Evolutionary conservation across 2,797 vertebrate genomes (phyloP).

Genomic region (Anolis apletophallus): DNA sequence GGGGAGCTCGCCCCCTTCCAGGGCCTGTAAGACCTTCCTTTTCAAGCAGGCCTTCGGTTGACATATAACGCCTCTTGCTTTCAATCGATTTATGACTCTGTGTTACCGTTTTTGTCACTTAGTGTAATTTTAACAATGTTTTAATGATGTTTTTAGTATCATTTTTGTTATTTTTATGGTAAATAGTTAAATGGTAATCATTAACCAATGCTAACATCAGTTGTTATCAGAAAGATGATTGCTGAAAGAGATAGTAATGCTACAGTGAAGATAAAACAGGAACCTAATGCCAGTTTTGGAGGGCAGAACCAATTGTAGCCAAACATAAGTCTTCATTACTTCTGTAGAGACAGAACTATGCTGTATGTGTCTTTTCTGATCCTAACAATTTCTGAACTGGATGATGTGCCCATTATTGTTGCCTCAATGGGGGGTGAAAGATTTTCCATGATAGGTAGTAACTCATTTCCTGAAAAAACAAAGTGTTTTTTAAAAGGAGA

Average conservation of each 20-base stretch:
- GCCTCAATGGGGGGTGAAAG: background rate
- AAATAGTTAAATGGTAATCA: too few species aligned
- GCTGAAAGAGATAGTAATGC: background rate
- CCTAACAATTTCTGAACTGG: constrained; percentile 30
- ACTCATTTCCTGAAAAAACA: background rate
- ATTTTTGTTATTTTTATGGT: too few species aligned
- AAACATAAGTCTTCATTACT: constrained; percentile 20
- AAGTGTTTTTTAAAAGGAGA: background rate
- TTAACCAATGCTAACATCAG: background rate
- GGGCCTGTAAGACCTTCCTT: too few species aligned
- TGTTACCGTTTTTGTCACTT: too few species aligned
- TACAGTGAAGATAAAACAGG: background rate
- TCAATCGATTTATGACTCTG: too few species aligned
- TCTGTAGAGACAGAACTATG: constrained; percentile 2
- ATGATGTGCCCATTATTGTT: constrained; percentile 29
- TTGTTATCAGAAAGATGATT: background rate
- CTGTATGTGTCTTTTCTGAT: constrained; percentile 12
- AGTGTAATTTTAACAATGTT: too few species aligned
- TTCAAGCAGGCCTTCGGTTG: too few species aligned
- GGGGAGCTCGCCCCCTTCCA: too few species aligned
- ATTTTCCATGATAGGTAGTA: background rate
- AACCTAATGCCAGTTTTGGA: background rate
- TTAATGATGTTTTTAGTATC: too few species aligned
- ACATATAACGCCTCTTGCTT: too few species aligned
- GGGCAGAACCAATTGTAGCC: background rate